Evolutionary conservation across 2,888 invertebrate species (phyloP), one percentile per base, ranked within the genome.

Genomic region (Pharmacophagus antenor): DNA sequence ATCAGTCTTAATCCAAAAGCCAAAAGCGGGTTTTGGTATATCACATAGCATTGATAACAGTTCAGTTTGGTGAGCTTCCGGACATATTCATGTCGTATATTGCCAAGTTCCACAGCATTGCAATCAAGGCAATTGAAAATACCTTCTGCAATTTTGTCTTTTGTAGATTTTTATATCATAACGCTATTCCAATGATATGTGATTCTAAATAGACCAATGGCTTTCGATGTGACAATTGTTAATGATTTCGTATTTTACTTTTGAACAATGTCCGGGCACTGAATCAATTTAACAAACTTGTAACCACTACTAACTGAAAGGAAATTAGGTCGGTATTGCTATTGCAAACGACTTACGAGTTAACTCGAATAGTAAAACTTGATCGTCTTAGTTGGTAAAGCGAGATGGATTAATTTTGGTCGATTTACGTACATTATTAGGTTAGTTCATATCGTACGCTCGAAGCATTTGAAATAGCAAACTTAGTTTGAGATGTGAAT

Each of bases 351-450:
- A 42, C 44, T 42, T 21, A 51, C 51, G 52, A 58, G 18, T 46
- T 46, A 52, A 46, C 46, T 58, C 51, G 18, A 18, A 31, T 5
- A 22, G 57, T 51, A 31, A 52, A 23, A 52, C 46, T 51, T 51
- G 20, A 44, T 46, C 44, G 58, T 51, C 46, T 58, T 47, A 46
- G 37, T 58, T 52, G 31, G 44, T 57, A 42, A 50, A 22, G 42
- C 17, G 52, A 58, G 46, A 58, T 51, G 37, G 51, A 58, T 58
- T 58, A 58, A 58, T 46, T 58, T 52, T 58, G 51, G 51, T 58
- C 58, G 44, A 58, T 58, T 58, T 52, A 18, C 44, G 31, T 37
- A 42, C 18, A 27, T 49, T 56, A 49, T 50, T 42, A 42, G 42
- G 42, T 56, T 49, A 56, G 41, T 44, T 58, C 22, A 23, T 44